phyloP scores from a whole-genome alignment of 2,888 invertebrate species.

The Philhelius pedissequus region DNA sequence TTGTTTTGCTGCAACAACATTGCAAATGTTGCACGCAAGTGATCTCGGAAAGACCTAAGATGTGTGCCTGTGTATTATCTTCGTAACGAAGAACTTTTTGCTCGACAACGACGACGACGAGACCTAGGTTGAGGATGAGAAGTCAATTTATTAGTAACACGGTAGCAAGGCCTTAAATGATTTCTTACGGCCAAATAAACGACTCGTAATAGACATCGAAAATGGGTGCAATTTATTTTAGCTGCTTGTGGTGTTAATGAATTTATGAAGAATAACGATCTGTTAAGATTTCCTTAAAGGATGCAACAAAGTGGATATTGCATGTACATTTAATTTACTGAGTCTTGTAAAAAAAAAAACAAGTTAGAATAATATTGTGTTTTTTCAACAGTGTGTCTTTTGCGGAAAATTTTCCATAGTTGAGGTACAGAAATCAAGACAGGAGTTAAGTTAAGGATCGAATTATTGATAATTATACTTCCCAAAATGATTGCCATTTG shows the following conservation, averaged over 20 bases:
- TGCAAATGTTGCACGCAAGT: not conserved
- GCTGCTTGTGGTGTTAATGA: not conserved
- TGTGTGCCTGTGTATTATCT: not conserved
- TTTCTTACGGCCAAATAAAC: constrained; percentile 54
- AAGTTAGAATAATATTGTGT: too few relatives aligned
- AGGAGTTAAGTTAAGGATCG: too few relatives aligned
- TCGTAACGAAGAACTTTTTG: not conserved
- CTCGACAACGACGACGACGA: not conserved
- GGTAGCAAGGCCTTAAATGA: constrained; percentile 46
- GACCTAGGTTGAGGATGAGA: not conserved
- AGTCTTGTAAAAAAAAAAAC: too few relatives aligned
- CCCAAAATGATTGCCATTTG: too few relatives aligned
- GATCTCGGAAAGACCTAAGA: not conserved
- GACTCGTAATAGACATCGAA: constrained; percentile 35
- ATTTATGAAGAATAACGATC: constrained; percentile 9
- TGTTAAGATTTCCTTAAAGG: not conserved
- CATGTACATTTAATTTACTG: too few relatives aligned
- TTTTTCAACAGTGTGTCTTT: too few relatives aligned
- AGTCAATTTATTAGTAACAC: constrained; percentile 52
- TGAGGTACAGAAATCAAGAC: too few relatives aligned
- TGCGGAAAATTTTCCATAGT: too few relatives aligned
- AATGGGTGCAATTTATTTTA: constrained; percentile 39
- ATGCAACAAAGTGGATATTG: too few relatives aligned
- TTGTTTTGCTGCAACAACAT: not conserved
- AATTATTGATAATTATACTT: too few relatives aligned